Base-by-base conservation (phyloP, 2,888 invertebrate species). In the Ommatoiulus sabulosus region DNA sequence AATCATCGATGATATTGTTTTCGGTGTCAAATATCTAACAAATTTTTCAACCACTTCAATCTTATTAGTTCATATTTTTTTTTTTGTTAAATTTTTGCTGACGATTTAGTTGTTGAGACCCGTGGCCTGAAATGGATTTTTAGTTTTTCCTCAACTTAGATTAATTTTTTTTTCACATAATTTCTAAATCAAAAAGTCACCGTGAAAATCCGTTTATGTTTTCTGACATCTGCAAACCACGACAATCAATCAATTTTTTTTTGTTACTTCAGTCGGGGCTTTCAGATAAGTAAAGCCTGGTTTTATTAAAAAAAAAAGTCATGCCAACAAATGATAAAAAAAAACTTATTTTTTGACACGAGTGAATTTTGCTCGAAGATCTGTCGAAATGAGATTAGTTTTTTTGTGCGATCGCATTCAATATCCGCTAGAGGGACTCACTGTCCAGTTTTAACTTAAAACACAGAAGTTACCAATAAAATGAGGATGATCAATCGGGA, bases 241-340 rank as follows among this genome's bases (percentile, higher is more conserved):
- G 24, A 72, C 24, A 72, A 72, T 72, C 72, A 72, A 72, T 72
- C 72, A 72, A 72, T n/a, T 72, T 72, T 72, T 72, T 72, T 48
- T 12, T 12, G 48, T 48, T 12, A 35, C 35, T 35, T 12, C 48
- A 48, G 48, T 48, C 12, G 48, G 24, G n/a, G 5, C 72, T 24
- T 24, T 24, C 24, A 72, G 72, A 72, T 72, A 72, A 72, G 72
- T n/a, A 72, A n/a, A 3, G 24, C n/a, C 35, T 72, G 24, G 24
- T 24, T 72, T 24, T 72, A 72, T 24, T 72, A 72, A 24, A 72
- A 63, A 63, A n/a, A 72, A 72, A 24, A n/a, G 72, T 72, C 72
- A 24, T 72, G 72, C 72, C 72, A 24, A 72, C 72, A 72, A 72
- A 72, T 72, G n/a, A 35, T 35, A 35, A 35, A 35, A 35, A n/a